These are phyloP conservation scores for Muscidifurax raptorellus DNA, from an alignment of 1,140 invertebrate genomes.

Conservation along the genomic window DNA sequence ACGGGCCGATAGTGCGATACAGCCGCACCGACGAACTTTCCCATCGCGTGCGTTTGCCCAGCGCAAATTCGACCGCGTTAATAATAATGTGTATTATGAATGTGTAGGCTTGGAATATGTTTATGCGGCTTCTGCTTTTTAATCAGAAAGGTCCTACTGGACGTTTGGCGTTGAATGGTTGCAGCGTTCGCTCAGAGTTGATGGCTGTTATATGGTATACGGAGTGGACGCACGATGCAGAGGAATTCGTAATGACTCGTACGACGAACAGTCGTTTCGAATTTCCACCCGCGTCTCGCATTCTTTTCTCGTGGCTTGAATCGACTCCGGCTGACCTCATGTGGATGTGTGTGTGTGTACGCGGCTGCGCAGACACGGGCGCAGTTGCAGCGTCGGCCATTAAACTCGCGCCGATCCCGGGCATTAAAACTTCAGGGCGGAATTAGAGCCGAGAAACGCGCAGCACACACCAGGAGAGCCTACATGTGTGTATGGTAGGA, in stretches of 20 bases:
- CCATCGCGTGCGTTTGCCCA: too few species aligned
- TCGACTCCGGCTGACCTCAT: not conserved
- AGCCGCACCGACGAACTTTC: too few species aligned
- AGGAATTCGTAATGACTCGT: not conserved
- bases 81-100: too few species aligned
- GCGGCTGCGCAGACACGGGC: not conserved
- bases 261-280: not conserved
- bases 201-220: not conserved
- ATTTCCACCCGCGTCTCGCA: not conserved
- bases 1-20: too few species aligned
- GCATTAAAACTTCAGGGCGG: constrained; percentile 59
- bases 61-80: too few species aligned
- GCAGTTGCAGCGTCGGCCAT: constrained; percentile 46
- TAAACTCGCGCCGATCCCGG: constrained; percentile 58
- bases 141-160: not conserved
- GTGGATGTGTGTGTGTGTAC: not conserved
- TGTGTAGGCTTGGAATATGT: not conserved
- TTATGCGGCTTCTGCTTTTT: not conserved
- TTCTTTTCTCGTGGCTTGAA: not conserved
- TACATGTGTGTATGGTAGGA: not conserved
- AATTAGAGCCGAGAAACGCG: constrained; percentile 47
- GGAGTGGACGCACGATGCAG: not conserved
- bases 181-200: not conserved
- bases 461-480: not conserved
- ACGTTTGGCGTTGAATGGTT: not conserved